phyloP scores from a whole-genome alignment of 23 tunicate genomes.

The Diplosoma virens region DNA sequence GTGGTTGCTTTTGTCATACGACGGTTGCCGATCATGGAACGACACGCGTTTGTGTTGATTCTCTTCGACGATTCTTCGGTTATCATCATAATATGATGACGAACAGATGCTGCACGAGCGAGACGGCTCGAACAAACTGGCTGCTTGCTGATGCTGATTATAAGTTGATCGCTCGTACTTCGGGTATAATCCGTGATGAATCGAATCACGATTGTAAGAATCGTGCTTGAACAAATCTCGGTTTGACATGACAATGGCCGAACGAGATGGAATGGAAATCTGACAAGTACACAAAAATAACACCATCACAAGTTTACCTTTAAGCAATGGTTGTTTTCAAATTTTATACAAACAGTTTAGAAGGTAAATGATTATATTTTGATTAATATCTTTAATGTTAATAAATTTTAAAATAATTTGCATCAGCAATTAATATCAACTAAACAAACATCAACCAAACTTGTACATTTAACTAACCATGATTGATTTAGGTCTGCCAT shows the following conservation, averaged over 20 bases:
- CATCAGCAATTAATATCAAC: too few species aligned
- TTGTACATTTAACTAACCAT: constrained; percentile 24
- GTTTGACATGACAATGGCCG: constrained; percentile 33
- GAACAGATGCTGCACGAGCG: background rate
- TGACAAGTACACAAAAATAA: too few species aligned
- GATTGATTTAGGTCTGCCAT: constrained; percentile 54
- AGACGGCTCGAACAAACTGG: too few species aligned
- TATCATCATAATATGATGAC: background rate
- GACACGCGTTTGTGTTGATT: background rate
- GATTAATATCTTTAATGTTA: background rate
- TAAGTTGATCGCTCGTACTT: background rate
- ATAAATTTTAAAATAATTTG: background rate
- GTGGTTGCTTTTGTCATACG: background rate
- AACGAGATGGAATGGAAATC: constrained; percentile 30
- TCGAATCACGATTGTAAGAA: background rate
- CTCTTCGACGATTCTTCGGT: background rate
- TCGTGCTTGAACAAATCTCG: background rate
- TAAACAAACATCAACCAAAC: too few species aligned
- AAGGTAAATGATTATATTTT: background rate
- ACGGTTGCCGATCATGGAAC: background rate
- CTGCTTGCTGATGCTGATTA: background rate
- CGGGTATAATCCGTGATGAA: background rate
- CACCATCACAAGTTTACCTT: too few species aligned
- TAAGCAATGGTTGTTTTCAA: background rate
- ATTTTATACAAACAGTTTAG: background rate